Base-by-base conservation (phyloP, 2,888 invertebrate genomes). In the Scaptomyza tumidula region DNA sequence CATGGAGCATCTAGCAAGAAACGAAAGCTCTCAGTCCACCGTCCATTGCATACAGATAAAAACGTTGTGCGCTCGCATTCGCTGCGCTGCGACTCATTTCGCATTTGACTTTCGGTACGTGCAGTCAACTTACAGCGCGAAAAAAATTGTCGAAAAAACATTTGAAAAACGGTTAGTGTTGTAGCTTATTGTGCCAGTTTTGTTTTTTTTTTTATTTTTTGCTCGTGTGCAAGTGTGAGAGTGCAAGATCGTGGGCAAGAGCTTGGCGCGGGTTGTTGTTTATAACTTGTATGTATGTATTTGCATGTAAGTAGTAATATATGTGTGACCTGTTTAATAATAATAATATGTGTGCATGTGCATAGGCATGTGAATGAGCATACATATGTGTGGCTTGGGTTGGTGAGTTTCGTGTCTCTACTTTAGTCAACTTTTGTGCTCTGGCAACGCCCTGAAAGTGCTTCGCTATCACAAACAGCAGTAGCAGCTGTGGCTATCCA, bases 41-140 rank as follows among this genome's bases (percentile, higher is more conserved):
- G 24, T 24, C 24, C 24, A 13, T 44, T 75, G 77, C 73, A 77
- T 54, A 75, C 62, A 69, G 69, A 76, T 77, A 76, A 73, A 73
- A 76, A 52, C 52, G 3, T 33, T 33, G 64, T 64, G 67, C 49
- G 54, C 65, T 73, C 54, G 49, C 65, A 64, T 52, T 61, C 54
- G 66, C 59, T 76, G 82, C 69, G 55, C 58, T 35, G 52, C 65
- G 58, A 14, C 56, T 88, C 89, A 90, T 80, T 89, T 88, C 78
- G 83, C 85, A 83, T 86, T 89, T 79, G 83, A 80, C 86, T 81
- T 81, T 86, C 78, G 88, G 80, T 75, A 78, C 79, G 87, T 80
- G 75, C 77, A 86, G 85, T 79, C 66, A 50, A 65, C 79, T 63
- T 48, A 63, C 58, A 55, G 52, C 57, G 72, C 63, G 24, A 66